Percentiles rank a stretch among this genome's conserved stretches.
Evolutionary conservation across 2,113 vertebrate species (phyloP).

Genomic region (Oncorhynchus clarkii): DNA sequence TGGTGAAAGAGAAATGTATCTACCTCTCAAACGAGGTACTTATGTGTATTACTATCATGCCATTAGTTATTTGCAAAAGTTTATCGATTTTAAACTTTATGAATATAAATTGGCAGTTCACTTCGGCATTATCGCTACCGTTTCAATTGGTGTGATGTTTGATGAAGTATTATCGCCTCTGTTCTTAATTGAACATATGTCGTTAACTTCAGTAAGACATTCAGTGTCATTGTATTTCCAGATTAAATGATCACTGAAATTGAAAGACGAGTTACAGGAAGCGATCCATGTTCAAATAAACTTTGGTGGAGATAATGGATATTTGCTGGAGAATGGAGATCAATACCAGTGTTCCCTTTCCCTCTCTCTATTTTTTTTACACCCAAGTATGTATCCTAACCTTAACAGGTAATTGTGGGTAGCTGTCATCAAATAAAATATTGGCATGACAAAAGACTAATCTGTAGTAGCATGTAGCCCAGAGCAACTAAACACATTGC

Average conservation of each 20-base stretch:
- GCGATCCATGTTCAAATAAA: no score
- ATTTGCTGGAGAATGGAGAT: no score
- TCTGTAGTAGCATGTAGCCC: background rate
- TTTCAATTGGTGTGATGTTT: background rate
- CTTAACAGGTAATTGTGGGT: background rate
- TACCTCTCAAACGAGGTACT: background rate
- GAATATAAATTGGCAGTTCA: background rate
- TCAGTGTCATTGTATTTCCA: no score
- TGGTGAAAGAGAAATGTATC: background rate
- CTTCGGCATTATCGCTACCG: background rate
- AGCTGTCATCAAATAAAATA: background rate
- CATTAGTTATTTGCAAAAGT: background rate
- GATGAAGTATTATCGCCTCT: background rate
- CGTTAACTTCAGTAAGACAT: background rate
- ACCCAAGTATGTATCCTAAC: background rate
- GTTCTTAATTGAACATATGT: background rate
- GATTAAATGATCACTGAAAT: no score
- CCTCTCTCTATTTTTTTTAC: background rate
- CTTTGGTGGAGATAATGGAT: no score
- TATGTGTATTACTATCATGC: background rate
- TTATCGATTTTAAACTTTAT: background rate
- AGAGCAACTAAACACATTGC: background rate
- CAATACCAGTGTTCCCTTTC: no score
- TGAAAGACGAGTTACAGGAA: no score
- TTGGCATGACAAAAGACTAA: background rate